Conservation (phyloP, 53 echinoderm and acorn worm species). For the Crossaster papposus region DNA sequence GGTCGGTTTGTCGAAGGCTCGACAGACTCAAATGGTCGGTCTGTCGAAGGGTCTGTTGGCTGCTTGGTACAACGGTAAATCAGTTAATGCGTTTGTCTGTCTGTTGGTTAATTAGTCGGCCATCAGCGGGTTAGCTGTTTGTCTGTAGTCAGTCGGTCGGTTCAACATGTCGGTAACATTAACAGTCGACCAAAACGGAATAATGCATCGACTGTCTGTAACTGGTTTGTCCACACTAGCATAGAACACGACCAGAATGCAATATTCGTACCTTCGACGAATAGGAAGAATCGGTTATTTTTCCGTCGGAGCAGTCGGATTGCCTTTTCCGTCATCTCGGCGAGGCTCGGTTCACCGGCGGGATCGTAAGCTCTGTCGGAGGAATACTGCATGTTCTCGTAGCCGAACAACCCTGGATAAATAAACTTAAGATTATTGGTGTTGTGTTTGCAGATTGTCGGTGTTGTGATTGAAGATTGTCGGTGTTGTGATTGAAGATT, state of each 20-base stretch:
- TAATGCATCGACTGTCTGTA: background rate
- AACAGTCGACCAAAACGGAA: too few relatives aligned
- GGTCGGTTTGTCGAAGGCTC: background rate
- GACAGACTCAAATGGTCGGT: background rate
- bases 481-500: too few relatives aligned
- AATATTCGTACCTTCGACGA: slow-evolving; percentile 70
- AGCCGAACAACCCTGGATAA: slow-evolving; percentile 74
- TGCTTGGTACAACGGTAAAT: background rate
- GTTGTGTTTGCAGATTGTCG: too few relatives aligned
- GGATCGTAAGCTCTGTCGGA: slow-evolving; percentile 28
- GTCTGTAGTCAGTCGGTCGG: too few relatives aligned
- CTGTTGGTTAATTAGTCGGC: background rate
- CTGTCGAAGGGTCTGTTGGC: background rate
- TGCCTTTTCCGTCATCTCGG: slow-evolving; percentile 86
- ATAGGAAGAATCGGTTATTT: slow-evolving; percentile 69
- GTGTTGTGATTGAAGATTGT: too few relatives aligned
- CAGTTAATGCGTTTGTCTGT: background rate
- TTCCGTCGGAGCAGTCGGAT: slow-evolving; percentile 72
- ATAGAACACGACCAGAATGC: background rate
- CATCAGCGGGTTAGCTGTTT: too few relatives aligned
- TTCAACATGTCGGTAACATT: too few relatives aligned
- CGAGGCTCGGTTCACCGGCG: slow-evolving; percentile 80
- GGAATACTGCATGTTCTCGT: slow-evolving; percentile 79
- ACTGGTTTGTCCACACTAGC: background rate
- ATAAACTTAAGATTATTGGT: too few relatives aligned